phyloP scores from a whole-genome alignment of 2,797 vertebrate genomes.

The Gorsachius magnificus region DNA sequence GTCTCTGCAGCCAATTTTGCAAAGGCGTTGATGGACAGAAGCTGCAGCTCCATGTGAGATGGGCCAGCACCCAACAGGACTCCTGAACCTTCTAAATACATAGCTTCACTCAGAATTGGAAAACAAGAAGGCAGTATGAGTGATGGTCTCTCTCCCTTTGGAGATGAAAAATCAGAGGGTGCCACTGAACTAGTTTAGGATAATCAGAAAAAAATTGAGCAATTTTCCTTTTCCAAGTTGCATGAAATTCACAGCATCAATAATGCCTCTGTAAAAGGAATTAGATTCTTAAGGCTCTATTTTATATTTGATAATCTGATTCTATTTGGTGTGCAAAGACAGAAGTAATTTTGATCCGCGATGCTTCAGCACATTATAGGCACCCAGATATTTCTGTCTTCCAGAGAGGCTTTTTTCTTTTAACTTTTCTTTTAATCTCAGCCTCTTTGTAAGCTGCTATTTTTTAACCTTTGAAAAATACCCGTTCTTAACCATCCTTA shows the following conservation, averaged over 20 bases:
- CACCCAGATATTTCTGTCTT: not conserved
- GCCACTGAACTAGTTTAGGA: not conserved
- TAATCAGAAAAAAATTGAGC: slow-evolving; percentile 31
- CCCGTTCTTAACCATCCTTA: not conserved
- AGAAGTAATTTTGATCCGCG: not conserved
- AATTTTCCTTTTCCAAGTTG: not conserved
- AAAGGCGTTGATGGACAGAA: not conserved
- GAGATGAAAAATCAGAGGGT: not conserved
- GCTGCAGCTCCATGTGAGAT: not conserved
- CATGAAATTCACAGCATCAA: not conserved
- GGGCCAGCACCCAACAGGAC: not conserved
- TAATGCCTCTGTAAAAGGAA: not conserved
- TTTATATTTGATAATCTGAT: slow-evolving; percentile 9
- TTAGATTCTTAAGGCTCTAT: not conserved
- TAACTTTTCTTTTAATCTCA: not conserved
- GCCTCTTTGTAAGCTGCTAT: not conserved
- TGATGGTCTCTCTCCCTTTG: not conserved
- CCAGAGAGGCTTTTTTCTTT: not conserved
- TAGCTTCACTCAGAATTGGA: not conserved
- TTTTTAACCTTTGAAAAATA: slow-evolving; percentile 17
- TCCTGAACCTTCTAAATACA: not conserved
- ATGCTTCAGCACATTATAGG: not conserved
- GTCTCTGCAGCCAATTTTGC: not conserved
- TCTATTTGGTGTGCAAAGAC: slow-evolving; percentile 7
- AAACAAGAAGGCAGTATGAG: not conserved